Percentiles rank a stretch among this genome's conserved stretches.
Conservation (phyloP, 2,888 invertebrate species). For the Lasioglossum lativentre region DNA sequence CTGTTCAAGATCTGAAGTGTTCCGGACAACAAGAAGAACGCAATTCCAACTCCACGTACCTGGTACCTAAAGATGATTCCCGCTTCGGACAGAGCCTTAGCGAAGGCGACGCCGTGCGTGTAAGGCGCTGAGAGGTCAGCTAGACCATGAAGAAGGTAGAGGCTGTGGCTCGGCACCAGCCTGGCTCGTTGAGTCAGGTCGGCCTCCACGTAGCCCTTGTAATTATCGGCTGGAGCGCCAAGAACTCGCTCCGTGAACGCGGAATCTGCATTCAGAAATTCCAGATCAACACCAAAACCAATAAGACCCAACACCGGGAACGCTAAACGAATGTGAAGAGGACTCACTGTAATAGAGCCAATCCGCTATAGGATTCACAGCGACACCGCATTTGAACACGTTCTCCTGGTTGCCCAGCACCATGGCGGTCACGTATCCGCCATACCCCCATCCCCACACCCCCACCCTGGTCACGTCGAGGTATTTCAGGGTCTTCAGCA, state of each 20-base stretch:
- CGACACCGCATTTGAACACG: conserved; percentile 96
- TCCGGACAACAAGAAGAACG: neutral
- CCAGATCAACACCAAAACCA: neutral
- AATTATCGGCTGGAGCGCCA: conserved; percentile 94
- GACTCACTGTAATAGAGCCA: conserved; percentile 97
- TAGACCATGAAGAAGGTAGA: conserved; percentile 96
- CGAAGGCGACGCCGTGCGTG: conserved; percentile 95
- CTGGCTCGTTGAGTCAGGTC: conserved; percentile 95
- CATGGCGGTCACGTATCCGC: conserved; percentile 97
- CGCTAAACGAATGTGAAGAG: too few relatives aligned
- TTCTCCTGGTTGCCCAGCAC: conserved; percentile 93
- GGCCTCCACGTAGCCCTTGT: conserved; percentile 95
- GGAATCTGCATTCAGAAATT: conserved; percentile 88
- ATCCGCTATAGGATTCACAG: conserved; percentile 97
- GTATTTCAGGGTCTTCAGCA: conserved; percentile 92
- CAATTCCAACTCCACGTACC: conserved; percentile 85
- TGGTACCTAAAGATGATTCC: conserved; percentile 96
- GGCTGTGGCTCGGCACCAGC: conserved; percentile 94
- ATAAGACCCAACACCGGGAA: neutral
- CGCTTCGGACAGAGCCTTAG: conserved; percentile 94
- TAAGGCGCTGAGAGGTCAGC: conserved; percentile 97
- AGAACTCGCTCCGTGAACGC: conserved; percentile 98
- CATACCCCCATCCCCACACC: conserved; percentile 99
- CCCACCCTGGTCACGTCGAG: conserved; percentile 95
- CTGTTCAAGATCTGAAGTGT: neutral